These are phyloP conservation scores for Tragelaphus strepsiceros DNA, from an alignment of 2,113 vertebrate species.

Conservation along the genomic window DNA sequence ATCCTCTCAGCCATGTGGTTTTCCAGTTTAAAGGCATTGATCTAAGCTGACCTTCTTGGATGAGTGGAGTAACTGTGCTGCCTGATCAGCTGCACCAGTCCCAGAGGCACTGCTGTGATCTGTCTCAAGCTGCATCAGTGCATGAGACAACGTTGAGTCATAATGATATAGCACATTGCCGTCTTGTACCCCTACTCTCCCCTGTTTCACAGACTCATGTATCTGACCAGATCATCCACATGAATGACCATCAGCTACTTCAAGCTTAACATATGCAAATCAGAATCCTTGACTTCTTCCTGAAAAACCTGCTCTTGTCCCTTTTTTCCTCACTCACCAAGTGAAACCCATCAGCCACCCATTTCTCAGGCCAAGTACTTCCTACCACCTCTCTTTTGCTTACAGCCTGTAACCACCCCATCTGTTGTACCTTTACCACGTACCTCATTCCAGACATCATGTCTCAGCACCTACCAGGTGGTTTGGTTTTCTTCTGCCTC, in stretches of 20 bases:
- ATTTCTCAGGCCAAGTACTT: background rate
- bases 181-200: too few species aligned
- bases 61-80: background rate
- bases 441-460: background rate
- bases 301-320: background rate
- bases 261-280: background rate
- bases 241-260: background rate
- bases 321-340: background rate
- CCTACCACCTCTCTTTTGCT: background rate
- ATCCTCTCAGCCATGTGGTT: background rate
- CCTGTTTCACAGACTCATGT: background rate
- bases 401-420: background rate
- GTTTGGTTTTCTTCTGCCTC: background rate
- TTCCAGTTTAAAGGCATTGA: background rate
- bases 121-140: background rate
- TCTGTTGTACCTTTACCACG: background rate
- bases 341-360: background rate
- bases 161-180: background rate
- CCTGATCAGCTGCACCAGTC: background rate
- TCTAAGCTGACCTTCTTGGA: background rate
- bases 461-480: background rate
- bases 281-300: background rate
- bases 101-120: background rate
- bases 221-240: background rate
- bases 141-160: background rate